Conservation (phyloP, 2,888 invertebrate genomes). For the Drosophila kanekoi region DNA sequence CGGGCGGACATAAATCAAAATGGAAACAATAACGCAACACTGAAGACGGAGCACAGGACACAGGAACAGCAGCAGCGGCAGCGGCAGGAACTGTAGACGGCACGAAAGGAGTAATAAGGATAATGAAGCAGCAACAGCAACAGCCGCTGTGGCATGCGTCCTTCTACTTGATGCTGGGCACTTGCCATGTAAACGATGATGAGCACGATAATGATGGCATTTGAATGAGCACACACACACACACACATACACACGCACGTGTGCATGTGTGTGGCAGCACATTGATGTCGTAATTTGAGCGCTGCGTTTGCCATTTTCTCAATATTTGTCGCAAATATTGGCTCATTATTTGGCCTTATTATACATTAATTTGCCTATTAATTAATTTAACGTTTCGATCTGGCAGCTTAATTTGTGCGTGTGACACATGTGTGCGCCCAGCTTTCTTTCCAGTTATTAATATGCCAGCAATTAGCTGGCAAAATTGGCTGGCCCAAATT, state of each 20-base stretch:
- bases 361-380: constrained; percentile 75
- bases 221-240: constrained; percentile 62
- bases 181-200: constrained; percentile 75
- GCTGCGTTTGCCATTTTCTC: constrained; percentile 45
- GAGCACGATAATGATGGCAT: constrained; percentile 77
- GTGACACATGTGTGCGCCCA: constrained; percentile 34
- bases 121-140: constrained; percentile 68
- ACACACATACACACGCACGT: constrained; percentile 1
- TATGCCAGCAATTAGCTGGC: constrained; percentile 45
- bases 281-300: constrained; percentile 56
- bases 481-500: constrained; percentile 29
- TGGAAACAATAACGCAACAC: constrained; percentile 73
- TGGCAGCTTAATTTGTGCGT: constrained; percentile 21
- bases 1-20: constrained; percentile 76
- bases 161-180: constrained; percentile 38
- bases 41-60: constrained; percentile 3
- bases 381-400: constrained; percentile 56
- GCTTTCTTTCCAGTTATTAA: constrained; percentile 36
- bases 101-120: constrained; percentile 77
- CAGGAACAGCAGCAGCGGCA: constrained; percentile 19
- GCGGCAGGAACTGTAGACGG: constrained; percentile 23
- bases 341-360: constrained; percentile 72
- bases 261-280: constrained; percentile 15
- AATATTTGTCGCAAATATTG: constrained; percentile 70
- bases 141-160: constrained; percentile 49